These are phyloP conservation scores for Nebria ingens DNA, from an alignment of 1,140 invertebrate genomes.

Conservation along the genomic window DNA sequence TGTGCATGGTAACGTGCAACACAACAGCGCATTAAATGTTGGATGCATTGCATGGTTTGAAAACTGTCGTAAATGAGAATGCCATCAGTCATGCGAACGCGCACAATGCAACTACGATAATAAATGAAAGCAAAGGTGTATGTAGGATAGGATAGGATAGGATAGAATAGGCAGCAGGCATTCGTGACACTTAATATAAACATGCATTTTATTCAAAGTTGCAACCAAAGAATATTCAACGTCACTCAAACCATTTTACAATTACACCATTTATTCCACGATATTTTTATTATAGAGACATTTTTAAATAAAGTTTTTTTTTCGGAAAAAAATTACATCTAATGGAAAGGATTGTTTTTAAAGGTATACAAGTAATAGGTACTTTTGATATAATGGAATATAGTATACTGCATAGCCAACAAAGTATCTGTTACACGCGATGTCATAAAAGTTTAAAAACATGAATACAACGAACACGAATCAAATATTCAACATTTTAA, in stretches of 20 bases:
- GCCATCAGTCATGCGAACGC: not conserved
- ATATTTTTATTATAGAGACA: too few species aligned
- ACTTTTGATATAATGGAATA: too few species aligned
- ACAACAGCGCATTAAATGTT: not conserved
- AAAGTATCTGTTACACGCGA: not conserved
- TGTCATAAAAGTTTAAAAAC: not conserved
- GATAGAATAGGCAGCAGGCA: not conserved
- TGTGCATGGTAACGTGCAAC: not conserved
- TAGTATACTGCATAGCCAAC: too few species aligned
- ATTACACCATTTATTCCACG: too few species aligned
- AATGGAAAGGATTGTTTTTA: too few species aligned
- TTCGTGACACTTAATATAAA: not conserved
- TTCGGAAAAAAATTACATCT: too few species aligned
- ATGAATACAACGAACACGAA: not conserved
- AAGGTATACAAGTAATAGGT: too few species aligned
- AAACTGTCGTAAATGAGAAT: not conserved
- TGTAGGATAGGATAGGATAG: not conserved
- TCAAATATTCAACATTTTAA: not conserved
- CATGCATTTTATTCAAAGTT: not conserved
- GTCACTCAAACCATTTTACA: not conserved
- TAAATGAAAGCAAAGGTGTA: not conserved
- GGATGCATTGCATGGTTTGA: not conserved
- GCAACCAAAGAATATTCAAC: not conserved
- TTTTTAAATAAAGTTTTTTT: too few species aligned
- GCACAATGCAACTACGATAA: not conserved